A percentile compares a stretch with the other conserved stretches of the same genome.
phyloP scores from a whole-genome alignment of 2,113 vertebrate species.

The Ciconia stormi region DNA sequence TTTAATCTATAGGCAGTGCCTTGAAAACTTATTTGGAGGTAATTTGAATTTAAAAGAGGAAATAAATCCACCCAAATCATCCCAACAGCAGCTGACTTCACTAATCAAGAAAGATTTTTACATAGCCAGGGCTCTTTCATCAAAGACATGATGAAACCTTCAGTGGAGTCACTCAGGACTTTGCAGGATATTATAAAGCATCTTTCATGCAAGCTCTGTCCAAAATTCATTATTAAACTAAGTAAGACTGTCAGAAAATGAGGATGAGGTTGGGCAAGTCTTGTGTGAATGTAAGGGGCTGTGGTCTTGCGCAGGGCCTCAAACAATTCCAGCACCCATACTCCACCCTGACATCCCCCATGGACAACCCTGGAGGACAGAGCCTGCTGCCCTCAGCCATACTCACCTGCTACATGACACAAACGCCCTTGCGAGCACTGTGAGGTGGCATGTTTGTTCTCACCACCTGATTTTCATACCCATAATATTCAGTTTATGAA shows the following conservation, averaged over 20 bases:
- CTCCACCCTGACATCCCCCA: background rate
- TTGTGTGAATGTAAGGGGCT: background rate
- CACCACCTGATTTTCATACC: background rate
- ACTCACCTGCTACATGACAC: fast-evolving
- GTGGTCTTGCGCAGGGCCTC: background rate
- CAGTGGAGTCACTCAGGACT: constrained; percentile 10
- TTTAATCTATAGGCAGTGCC: constrained; percentile 57
- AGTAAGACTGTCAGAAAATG: background rate
- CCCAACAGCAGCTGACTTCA: constrained; percentile 33
- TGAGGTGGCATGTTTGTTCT: background rate
- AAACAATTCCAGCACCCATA: background rate
- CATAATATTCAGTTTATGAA: background rate
- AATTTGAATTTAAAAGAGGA: constrained; percentile 67
- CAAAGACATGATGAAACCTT: constrained; percentile 33
- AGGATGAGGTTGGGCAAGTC: background rate
- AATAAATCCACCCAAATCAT: constrained; percentile 54
- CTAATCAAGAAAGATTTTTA: constrained; percentile 58
- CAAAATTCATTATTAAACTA: background rate
- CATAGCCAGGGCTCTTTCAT: constrained; percentile 26
- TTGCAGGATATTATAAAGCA: constrained; percentile 15
- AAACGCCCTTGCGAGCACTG: fast-evolving
- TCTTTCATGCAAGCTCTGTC: background rate
- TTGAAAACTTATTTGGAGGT: constrained; percentile 55
- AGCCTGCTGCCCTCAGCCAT: fast-evolving
- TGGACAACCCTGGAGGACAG: background rate